Conservation (phyloP, 2,888 invertebrate genomes). For the Carabus problematicus region DNA sequence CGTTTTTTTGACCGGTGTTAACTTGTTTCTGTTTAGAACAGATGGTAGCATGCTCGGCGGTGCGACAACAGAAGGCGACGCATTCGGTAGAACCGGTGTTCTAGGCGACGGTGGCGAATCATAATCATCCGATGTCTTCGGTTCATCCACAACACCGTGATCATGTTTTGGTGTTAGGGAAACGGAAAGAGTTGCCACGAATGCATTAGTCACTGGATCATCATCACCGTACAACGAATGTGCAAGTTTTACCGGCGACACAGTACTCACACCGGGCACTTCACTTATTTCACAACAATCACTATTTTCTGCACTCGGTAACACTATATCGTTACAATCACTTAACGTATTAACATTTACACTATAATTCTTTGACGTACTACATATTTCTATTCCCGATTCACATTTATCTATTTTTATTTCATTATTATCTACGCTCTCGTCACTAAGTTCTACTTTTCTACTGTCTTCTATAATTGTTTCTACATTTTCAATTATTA, state of each 20-base stretch:
- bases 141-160: background rate
- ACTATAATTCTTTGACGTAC: constrained; percentile 17
- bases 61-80: background rate
- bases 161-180: background rate
- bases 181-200: constrained; percentile 7
- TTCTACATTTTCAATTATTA: constrained; percentile 10
- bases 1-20: constrained; percentile 6
- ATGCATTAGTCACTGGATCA: constrained; percentile 15
- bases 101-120: constrained; percentile 4
- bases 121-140: no score
- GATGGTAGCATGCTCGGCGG: constrained; percentile 26
- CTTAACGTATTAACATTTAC: constrained; percentile 19
- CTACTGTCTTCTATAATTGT: constrained; percentile 7
- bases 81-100: background rate
- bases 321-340: constrained; percentile 18
- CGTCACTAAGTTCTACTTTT: constrained; percentile 15
- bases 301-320: background rate
- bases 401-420: no score
- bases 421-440: constrained; percentile 18
- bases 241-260: background rate
- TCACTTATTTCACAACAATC: constrained; percentile 9
- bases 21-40: constrained; percentile 23
- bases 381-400: no score
- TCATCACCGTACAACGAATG: constrained; percentile 10
- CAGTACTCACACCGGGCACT: background rate